These are phyloP conservation scores for Virgularia gustaviana DNA, from an alignment of 92 coral and sea anemone genomes.

Conservation along the genomic window DNA sequence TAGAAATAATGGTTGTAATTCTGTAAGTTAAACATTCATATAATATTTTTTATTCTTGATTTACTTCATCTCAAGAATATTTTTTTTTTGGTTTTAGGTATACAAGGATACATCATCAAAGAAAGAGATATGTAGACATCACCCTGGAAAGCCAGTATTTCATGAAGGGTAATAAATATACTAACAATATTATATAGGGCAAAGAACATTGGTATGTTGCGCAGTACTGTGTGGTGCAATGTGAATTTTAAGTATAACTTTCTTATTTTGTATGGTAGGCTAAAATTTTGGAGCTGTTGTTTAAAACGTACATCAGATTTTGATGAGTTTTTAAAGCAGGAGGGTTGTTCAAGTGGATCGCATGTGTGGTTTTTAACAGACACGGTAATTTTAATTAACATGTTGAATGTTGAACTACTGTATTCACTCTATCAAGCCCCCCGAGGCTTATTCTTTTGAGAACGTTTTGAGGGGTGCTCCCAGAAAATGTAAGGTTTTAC, in stretches of 20 bases:
- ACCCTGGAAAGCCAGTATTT: constrained; percentile 87
- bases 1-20: constrained; percentile 71
- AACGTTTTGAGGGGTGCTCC: no score
- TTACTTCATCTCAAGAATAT: no score
- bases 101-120: constrained; percentile 73
- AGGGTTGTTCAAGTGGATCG: constrained; percentile 78
- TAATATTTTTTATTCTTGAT: no score
- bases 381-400: constrained; percentile 55
- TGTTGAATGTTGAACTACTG: background rate
- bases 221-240: background rate
- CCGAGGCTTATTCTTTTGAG: no score
- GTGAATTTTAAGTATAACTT: background rate
- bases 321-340: constrained; percentile 88
- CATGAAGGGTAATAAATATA: constrained; percentile 79
- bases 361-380: constrained; percentile 92
- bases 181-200: background rate
- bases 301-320: constrained; percentile 86
- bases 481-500: no score
- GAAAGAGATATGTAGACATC: constrained; percentile 77
- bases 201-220: no score
- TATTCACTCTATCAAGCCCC: no score
- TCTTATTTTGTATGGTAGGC: constrained; percentile 58
- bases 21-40: constrained; percentile 42
- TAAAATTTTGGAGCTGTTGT: constrained; percentile 96
- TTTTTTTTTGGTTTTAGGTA: constrained; percentile 46